Evolutionary conservation across 2,113 vertebrate species (phyloP).

Genomic region (Marmota monax): DNA sequence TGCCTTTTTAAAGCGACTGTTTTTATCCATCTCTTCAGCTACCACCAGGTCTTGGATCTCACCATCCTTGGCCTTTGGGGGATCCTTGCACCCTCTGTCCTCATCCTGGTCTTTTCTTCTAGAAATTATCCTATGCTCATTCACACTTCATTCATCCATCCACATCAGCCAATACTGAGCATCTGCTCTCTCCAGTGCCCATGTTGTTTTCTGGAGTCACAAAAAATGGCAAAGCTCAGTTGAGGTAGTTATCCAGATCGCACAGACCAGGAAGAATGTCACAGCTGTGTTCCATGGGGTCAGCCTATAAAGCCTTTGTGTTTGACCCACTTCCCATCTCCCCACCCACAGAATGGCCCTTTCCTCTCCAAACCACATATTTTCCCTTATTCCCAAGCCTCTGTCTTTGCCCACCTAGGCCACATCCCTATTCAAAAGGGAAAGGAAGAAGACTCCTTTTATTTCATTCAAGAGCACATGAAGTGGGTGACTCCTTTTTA

Average conservation of each 20-base stretch:
- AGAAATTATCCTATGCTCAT: neutral
- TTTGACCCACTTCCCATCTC: neutral
- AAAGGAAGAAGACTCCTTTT: neutral
- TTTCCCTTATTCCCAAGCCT: neutral
- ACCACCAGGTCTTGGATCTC: neutral
- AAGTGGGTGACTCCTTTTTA: neutral
- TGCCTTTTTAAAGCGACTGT: neutral
- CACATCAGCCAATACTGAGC: rapidly evolving
- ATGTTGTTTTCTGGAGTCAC: neutral
- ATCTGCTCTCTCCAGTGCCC: neutral
- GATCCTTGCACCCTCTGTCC: neutral
- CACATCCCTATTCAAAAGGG: neutral
- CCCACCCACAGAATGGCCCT: neutral
- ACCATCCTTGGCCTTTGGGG: neutral
- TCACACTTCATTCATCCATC: neutral
- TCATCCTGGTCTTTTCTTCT: neutral
- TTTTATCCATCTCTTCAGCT: neutral
- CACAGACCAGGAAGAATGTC: neutral
- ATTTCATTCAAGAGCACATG: neutral
- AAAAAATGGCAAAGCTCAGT: neutral
- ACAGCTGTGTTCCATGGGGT: neutral
- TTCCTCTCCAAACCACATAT: neutral
- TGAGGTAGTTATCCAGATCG: neutral
- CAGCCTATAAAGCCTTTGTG: neutral
- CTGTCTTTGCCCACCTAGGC: neutral